These are phyloP conservation scores for Lasius fuliginosus DNA, from an alignment of 2,888 invertebrate species.

Conservation along the genomic window DNA sequence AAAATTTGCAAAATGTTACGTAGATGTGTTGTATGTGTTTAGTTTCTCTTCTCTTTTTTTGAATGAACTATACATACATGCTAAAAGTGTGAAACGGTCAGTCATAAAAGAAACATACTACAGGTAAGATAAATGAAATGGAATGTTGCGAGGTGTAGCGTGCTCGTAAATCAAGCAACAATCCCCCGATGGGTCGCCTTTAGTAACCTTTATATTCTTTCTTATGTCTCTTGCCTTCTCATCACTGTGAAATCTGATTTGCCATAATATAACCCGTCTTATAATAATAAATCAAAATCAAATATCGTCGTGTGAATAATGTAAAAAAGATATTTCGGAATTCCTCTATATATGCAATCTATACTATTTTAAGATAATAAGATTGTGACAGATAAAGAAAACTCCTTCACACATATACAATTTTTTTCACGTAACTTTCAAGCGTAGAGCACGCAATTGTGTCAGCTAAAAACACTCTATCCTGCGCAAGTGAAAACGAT, in stretches of 20 bases:
- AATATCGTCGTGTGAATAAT: conserved; percentile 1
- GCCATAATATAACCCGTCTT: conserved; percentile 47
- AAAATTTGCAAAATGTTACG: neutral
- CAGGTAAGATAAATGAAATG: conserved; percentile 55
- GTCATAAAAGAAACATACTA: conserved; percentile 38
- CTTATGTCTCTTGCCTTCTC: conserved; percentile 14
- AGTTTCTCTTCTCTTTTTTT: neutral
- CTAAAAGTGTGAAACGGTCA: conserved; percentile 10
- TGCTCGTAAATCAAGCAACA: conserved; percentile 63
- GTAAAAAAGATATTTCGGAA: neutral
- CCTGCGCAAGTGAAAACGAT: conserved; percentile 18
- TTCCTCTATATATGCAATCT: neutral
- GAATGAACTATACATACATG: neutral
- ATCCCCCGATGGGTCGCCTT: conserved; percentile 47
- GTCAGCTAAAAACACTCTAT: neutral
- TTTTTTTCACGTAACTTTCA: neutral
- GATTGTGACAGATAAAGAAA: neutral
- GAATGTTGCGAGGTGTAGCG: conserved; percentile 34
- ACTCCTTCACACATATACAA: neutral
- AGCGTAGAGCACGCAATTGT: neutral
- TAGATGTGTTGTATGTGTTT: neutral
- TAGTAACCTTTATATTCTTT: conserved; percentile 40
- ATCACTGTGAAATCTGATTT: conserved; percentile 50
- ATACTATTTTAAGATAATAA: neutral
- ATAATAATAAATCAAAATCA: conserved; percentile 28